Conservation (phyloP, 2,113 vertebrate species). For the Corythornis madagascariensis region DNA sequence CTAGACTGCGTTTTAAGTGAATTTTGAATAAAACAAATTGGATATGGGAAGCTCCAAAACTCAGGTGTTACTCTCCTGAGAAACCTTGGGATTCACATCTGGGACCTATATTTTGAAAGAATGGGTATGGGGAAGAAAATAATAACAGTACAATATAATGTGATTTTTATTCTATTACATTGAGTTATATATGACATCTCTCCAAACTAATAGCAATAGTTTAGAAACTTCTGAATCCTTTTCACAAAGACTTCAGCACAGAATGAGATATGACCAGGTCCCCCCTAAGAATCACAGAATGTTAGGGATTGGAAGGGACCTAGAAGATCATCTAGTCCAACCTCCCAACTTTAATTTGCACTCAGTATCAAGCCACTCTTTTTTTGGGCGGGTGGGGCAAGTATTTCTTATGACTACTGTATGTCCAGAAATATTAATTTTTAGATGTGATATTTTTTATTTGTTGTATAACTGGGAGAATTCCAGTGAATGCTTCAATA, state of each 20-base stretch:
- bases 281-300: too few species aligned
- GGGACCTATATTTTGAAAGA: neutral
- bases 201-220: neutral
- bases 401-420: neutral
- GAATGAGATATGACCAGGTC: fast-evolving
- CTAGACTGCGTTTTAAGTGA: neutral
- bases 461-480: neutral
- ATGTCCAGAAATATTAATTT: neutral
- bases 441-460: neutral
- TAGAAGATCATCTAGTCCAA: too few species aligned
- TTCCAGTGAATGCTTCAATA: neutral
- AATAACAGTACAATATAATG: neutral
- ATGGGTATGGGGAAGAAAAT: neutral
- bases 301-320: too few species aligned
- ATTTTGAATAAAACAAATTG: neutral
- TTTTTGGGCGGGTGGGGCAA: fast-evolving
- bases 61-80: neutral
- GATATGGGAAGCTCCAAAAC: neutral
- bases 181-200: neutral
- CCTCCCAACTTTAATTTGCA: neutral
- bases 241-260: neutral
- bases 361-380: neutral
- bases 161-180: neutral
- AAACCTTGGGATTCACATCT: neutral
- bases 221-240: neutral